Base-by-base conservation (phyloP, 2,888 invertebrate genomes). In the Glaucopsyche alexis region DNA sequence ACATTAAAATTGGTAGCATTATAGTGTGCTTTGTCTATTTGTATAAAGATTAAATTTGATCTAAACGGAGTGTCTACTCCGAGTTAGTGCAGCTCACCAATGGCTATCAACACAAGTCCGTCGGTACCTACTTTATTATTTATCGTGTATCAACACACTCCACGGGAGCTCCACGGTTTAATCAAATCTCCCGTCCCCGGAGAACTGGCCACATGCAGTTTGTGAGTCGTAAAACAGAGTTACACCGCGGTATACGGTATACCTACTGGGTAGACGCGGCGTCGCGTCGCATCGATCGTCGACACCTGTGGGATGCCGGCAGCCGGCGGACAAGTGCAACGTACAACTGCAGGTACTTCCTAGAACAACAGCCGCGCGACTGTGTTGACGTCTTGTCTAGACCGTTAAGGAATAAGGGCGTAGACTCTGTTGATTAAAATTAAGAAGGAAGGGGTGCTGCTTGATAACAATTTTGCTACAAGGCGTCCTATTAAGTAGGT, bases 261-360 rank as follows among this genome's bases (percentile, higher is more conserved):
- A 29, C 0, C 29, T 29, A 77, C 75, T 79, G 77, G 78, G 79
- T 79, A 81, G 81, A 76, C 79, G 78, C 78, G 74, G 80, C 81
- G 89, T 87, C 90, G 87, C 90, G 90, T 78, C 90, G 86, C 87
- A 90, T 91, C 90, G 90, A 90, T 90, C 90, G 86, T 29, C 29
- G 29, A 80, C 87, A 90, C 90, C 89, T 90, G 89, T 88, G 83
- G 83, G 79, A 80, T 81, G 65, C 29, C 47, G 67, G 19, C 45
- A 45, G 67, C 13, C 60, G 42, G 19, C 45, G 19, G 69, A 69
- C 69, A 47, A 69, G 69, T 49, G 69, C 69, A 11, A 29, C 49
- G 69, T 49, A 47, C 69, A 69, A 49, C 19, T 69, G 69, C 49
- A 47, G 16, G 29, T 29, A 45, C 45, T 16, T 60, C 60, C 60